Base-by-base conservation (phyloP, 2,888 invertebrate species). In the Mimas tiliae region DNA sequence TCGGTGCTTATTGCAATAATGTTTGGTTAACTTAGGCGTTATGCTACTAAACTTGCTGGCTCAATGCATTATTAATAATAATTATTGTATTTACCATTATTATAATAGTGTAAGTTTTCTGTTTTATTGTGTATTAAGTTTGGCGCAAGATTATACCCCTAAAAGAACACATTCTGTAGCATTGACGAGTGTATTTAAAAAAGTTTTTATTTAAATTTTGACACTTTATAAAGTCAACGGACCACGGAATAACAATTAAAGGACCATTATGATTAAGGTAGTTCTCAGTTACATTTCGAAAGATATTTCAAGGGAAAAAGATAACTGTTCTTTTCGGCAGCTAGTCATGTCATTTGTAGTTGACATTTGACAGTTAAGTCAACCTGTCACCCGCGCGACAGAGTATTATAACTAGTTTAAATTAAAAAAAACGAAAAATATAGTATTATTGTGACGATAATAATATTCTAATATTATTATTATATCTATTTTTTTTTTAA, bases 291-390 rank as follows among this genome's bases (percentile, higher is more conserved):
- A 45, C 27, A 45, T 55, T 63, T 65, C 33, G 34, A 53, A n/a
- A 27, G 14, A 52, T 12, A 45, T 47, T 16, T 19, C 33, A 65
- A n/a, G 27, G 16, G 47, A 16, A 33, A 16, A 7, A 38, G 33
- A 34, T 34, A 33, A 47, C 55, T 55, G 65, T 65, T 58, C 64
- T 47, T 79, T 80, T 83, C 84, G 86, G 88, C 90, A 88, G 83
- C 93, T 91, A 92, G 91, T 92, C 92, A 90, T 85, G 88, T 89
- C 87, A 86, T 81, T 73, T 85, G 82, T 81, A 80, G 83, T 82
- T 80, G 83, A 83, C 83, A 78, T 76, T 81, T 83, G 87, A 86
- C 88, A 87, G 82, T 84, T 14, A 34, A 62, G 64, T 70, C 63
- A 71, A 66, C 73, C 79, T 79, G 83, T 77, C 80, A 68, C 68